phyloP scores from a whole-genome alignment of 2,888 invertebrate genomes.

The Lasioglossum marginatum region DNA sequence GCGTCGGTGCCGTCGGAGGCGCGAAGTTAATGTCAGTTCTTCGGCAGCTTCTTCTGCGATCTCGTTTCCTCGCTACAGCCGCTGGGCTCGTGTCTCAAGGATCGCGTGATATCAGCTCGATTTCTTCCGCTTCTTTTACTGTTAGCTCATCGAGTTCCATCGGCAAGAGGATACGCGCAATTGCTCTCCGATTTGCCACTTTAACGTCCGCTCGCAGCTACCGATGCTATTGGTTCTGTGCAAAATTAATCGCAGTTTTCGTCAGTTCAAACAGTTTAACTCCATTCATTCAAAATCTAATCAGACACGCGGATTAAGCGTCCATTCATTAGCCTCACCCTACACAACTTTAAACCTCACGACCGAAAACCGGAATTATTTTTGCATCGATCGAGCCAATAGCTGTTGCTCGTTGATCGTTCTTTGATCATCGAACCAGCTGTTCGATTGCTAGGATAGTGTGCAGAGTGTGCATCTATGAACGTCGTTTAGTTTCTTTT shows the following conservation, averaged over 20 bases:
- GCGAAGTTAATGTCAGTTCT: neutral
- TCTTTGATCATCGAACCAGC: no score
- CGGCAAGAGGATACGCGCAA: neutral
- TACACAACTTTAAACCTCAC: no score
- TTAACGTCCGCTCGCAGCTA: neutral
- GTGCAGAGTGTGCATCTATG: no score
- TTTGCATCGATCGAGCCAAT: no score
- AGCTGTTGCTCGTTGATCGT: no score
- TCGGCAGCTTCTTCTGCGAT: neutral
- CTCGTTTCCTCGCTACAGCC: neutral
- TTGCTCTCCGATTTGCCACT: neutral
- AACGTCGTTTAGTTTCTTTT: no score
- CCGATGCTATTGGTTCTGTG: neutral
- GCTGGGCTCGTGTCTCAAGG: neutral
- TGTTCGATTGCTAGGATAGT: no score
- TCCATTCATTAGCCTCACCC: no score
- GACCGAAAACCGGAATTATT: no score
- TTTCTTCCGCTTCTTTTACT: conserved; percentile 8
- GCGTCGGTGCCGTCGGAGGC: neutral
- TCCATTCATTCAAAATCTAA: no score
- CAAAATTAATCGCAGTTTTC: neutral
- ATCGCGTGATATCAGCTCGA: neutral
- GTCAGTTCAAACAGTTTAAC: no score
- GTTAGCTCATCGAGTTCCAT: neutral
- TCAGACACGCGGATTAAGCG: no score